These are phyloP conservation scores for Operophtera brumata DNA, from an alignment of 2,888 invertebrate genomes.

Conservation along the genomic window DNA sequence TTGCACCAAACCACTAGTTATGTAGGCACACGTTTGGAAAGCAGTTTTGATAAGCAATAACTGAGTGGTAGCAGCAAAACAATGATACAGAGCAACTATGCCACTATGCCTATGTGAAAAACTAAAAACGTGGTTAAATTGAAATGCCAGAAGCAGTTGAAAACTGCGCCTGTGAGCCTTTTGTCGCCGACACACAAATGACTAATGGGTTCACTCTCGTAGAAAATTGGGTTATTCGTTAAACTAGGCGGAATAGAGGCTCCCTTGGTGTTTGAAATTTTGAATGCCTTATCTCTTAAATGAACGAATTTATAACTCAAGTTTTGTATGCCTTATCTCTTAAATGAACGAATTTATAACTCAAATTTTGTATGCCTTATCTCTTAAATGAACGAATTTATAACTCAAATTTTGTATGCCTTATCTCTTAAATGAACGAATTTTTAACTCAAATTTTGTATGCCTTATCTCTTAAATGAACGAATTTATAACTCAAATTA, in stretches of 20 bases:
- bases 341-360: no score
- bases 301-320: not conserved
- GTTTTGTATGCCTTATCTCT: not conserved
- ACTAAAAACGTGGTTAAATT: slow-evolving; percentile 8
- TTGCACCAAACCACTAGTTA: no score
- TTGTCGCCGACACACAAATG: slow-evolving; percentile 34
- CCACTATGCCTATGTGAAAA: not conserved
- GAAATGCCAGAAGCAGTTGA: slow-evolving; percentile 15
- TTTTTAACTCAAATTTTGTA: no score
- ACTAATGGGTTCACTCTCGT: slow-evolving; percentile 40
- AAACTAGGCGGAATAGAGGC: slow-evolving; percentile 27
- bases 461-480: no score
- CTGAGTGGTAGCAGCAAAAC: not conserved
- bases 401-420: no score
- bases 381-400: no score
- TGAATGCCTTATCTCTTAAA: not conserved
- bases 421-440: no score
- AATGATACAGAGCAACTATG: not conserved
- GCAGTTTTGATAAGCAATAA: no score
- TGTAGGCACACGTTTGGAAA: no score
- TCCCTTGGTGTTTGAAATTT: slow-evolving; percentile 16
- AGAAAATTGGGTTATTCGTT: slow-evolving; percentile 41
- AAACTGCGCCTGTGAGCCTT: slow-evolving; percentile 30
- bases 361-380: no score
- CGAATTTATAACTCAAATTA: no score